phyloP scores from a whole-genome alignment of 2,888 invertebrate genomes.

The Sinhomidia bicolor region DNA sequence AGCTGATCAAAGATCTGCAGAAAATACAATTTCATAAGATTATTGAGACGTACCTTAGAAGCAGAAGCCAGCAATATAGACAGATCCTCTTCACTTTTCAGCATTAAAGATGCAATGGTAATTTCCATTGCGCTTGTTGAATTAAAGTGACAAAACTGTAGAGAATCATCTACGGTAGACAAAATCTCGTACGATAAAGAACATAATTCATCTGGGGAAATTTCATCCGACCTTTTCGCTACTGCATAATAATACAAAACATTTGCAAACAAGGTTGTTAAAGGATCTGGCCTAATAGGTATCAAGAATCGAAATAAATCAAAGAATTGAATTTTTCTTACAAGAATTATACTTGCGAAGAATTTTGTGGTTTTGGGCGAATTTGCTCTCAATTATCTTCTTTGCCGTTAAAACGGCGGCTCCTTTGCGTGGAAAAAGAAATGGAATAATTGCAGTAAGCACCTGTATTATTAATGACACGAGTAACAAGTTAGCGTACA shows the following conservation, averaged over 20 bases:
- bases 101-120: constrained; percentile 49
- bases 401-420: constrained; percentile 82
- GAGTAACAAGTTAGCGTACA: too few species aligned
- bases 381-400: constrained; percentile 82
- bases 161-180: background rate
- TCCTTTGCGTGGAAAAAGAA: constrained; percentile 84
- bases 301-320: background rate
- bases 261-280: too few species aligned
- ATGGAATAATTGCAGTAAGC: constrained; percentile 84
- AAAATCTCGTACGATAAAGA: constrained; percentile 66
- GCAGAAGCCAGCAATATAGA: background rate
- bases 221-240: background rate
- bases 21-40: too few species aligned
- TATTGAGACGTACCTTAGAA: constrained; percentile 47
- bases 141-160: background rate
- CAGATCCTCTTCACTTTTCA: constrained; percentile 39
- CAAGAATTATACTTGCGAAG: constrained; percentile 79
- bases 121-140: constrained; percentile 38
- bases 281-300: too few species aligned
- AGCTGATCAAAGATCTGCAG: too few species aligned
- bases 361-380: constrained; percentile 82
- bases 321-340: constrained; percentile 39
- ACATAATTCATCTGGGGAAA: constrained; percentile 70
- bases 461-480: background rate
- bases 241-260: constrained; percentile 6